These are phyloP conservation scores for Leptothorax acervorum DNA, from an alignment of 2,888 invertebrate genomes.

Conservation along the genomic window DNA sequence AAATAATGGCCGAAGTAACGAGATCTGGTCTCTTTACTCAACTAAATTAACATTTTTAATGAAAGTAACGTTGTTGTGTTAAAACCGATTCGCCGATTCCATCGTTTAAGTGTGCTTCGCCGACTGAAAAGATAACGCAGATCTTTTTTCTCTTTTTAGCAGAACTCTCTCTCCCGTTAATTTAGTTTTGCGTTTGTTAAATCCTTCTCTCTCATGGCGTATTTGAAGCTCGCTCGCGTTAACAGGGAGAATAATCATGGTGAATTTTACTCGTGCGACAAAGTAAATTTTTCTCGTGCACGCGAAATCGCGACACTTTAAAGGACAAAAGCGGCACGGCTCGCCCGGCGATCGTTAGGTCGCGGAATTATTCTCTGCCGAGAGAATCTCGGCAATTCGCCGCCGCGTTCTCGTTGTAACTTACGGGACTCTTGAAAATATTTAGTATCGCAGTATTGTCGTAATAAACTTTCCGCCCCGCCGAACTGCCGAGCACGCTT, in stretches of 20 bases:
- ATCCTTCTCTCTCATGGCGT: neutral
- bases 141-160: neutral
- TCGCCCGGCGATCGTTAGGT: constrained; percentile 50
- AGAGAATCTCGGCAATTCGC: constrained; percentile 51
- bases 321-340: constrained; percentile 27
- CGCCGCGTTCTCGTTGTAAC: constrained; percentile 39
- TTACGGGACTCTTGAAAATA: constrained; percentile 56
- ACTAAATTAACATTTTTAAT: constrained; percentile 7
- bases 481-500: constrained; percentile 53
- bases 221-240: constrained; percentile 16
- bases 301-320: constrained; percentile 38
- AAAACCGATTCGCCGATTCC: constrained; percentile 17
- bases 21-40: neutral
- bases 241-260: constrained; percentile 39
- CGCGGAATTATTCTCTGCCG: constrained; percentile 49
- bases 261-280: constrained; percentile 26
- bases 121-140: neutral
- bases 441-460: constrained; percentile 54
- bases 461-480: constrained; percentile 50
- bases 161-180: neutral
- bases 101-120: neutral
- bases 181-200: constrained; percentile 31
- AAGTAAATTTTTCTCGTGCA: constrained; percentile 35
- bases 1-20: neutral
- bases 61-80: constrained; percentile 6